Conservation (phyloP, 2,113 vertebrate genomes). For the Tupaia tana region DNA sequence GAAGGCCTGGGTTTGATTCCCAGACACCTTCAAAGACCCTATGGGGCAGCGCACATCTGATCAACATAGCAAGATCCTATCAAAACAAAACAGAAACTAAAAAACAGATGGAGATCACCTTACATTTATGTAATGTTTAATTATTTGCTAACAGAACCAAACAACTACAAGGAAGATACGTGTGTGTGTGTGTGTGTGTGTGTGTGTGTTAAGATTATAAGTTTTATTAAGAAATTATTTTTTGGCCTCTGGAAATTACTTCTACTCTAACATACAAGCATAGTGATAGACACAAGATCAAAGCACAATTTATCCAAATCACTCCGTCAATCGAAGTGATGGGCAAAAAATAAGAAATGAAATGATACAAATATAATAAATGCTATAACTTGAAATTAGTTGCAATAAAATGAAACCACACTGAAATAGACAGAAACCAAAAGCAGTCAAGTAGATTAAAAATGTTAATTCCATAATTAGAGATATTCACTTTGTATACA, state of each 20-base stretch:
- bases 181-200: no score
- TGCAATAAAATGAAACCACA: constrained; percentile 56
- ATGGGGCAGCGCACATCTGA: no score
- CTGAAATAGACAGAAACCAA: neutral
- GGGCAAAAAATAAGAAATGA: constrained; percentile 65
- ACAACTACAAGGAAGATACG: neutral
- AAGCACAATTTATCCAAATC: constrained; percentile 57
- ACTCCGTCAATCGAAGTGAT: constrained; percentile 65
- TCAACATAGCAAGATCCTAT: no score
- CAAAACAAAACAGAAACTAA: no score
- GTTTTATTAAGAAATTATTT: constrained; percentile 46
- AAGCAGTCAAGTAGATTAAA: constrained; percentile 15
- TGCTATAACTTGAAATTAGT: constrained; percentile 63
- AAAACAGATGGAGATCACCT: neutral
- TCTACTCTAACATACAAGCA: constrained; percentile 69
- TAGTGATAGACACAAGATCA: constrained; percentile 52
- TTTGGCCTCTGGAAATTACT: constrained; percentile 60
- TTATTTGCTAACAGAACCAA: no score
- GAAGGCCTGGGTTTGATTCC: no score
- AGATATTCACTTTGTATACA: neutral
- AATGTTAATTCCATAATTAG: neutral
- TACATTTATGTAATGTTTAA: neutral
- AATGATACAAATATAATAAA: constrained; percentile 77
- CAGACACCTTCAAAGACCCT: no score
- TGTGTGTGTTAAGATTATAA: neutral